Base-by-base conservation (phyloP, 2,797 vertebrate genomes). In the Crocodylus rhombifer region DNA sequence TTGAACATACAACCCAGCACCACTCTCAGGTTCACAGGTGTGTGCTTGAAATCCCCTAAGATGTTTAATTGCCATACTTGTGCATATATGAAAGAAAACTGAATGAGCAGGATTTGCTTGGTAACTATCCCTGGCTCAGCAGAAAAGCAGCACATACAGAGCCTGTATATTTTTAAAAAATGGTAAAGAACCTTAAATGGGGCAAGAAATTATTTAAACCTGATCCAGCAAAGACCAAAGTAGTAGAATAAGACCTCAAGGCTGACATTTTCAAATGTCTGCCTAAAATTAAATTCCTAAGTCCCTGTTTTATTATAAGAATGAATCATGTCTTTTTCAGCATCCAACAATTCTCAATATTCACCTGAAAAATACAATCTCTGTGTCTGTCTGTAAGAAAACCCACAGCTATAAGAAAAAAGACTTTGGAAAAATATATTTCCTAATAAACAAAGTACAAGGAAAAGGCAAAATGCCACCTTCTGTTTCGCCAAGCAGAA, bases 401-500 rank as follows among this genome's bases (percentile, higher is more conserved):
- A 42, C 42, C 42, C 1, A 30, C 74, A 81, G 85, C 28, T 57
- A 77, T 3, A 89, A 76, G 15, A 1, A 64, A 80, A 77, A 93
- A 56, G 11, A 1, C 61, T 1, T 62, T 62, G 61, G 42, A 42
- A 62, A 62, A 62, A 62, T 25, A 21, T 25, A 5, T 23, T 62
- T 62, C 61, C 61, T 62, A 62, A 61, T 55, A 23, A 36, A 16
- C 65, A 57, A 65, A 25, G 9, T 5, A 12, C 16, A 7, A 4
- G 5, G 7, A 2, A 0, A 5, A 16, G 13, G 5, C 17, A 5
- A 58, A 65, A 6, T 9, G 30, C 33, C n/a, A 30, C 42, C 42
- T 42, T 42, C 42, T 28, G 20, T 20, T 23, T 21, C 25, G 21
- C 36, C 42, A 73, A 23, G 36, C 21, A 73, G 36, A 42, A 77